Conservation (phyloP, 2,888 invertebrate species). For the Drosophila heteroneura region DNA sequence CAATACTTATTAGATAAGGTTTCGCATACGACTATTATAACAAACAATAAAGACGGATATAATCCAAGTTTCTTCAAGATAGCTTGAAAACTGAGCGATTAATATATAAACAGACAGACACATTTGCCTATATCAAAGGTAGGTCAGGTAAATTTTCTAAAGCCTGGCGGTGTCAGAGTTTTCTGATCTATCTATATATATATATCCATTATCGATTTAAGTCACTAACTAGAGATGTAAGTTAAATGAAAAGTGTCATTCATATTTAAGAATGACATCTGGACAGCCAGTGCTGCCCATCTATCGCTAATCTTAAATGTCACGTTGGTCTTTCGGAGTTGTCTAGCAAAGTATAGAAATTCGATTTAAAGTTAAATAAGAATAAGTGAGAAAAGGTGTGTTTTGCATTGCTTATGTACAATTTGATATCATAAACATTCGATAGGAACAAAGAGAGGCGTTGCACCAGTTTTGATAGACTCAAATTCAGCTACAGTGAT, state of each 20-base stretch:
- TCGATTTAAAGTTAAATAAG: too few species aligned
- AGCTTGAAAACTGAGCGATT: not conserved
- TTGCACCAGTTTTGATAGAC: not conserved
- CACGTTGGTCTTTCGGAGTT: not conserved
- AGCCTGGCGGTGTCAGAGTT: not conserved
- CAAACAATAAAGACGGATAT: not conserved
- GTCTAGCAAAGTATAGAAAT: not conserved
- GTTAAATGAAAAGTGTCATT: not conserved
- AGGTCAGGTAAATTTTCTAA: too few species aligned
- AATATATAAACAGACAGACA: not conserved
- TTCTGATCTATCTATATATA: not conserved
- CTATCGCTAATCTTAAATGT: not conserved
- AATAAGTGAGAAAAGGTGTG: not conserved
- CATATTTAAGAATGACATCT: not conserved
- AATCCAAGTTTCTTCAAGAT: not conserved
- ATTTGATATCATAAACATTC: slow-evolving; percentile 26
- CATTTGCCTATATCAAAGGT: too few species aligned
- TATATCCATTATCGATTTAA: not conserved
- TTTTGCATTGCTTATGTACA: not conserved
- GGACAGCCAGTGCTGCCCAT: slow-evolving; percentile 1
- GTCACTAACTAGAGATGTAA: not conserved
- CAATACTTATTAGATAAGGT: not conserved
- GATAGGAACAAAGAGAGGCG: slow-evolving; percentile 25
- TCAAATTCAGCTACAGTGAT: not conserved
- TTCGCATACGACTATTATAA: not conserved